These are phyloP conservation scores for Meriones unguiculatus DNA, from an alignment of 2,113 vertebrate species.

Conservation along the genomic window DNA sequence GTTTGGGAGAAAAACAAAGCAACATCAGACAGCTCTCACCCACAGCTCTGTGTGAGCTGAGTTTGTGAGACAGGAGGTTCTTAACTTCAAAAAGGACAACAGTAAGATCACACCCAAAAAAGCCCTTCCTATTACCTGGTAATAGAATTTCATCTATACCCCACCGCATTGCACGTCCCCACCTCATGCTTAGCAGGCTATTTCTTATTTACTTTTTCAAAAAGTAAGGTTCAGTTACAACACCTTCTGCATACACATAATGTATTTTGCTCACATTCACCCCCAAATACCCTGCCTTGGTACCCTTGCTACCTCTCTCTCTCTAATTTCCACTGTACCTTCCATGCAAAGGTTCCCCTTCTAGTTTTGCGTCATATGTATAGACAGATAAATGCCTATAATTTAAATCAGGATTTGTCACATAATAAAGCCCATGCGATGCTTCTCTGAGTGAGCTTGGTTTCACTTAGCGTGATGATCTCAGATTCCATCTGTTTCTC, in stretches of 20 bases:
- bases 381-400: not conserved
- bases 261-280: not conserved
- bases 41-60: not conserved
- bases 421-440: not conserved
- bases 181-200: no score
- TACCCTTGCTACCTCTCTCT: not conserved
- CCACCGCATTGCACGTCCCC: not conserved
- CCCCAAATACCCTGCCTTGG: not conserved
- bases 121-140: not conserved
- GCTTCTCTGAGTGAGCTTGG: not conserved
- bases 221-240: not conserved
- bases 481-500: not conserved
- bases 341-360: not conserved
- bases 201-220: not conserved
- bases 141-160: not conserved
- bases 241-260: no score
- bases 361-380: not conserved
- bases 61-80: not conserved
- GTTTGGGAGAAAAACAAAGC: not conserved
- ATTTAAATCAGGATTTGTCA: not conserved
- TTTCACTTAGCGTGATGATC: not conserved
- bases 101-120: not conserved
- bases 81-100: not conserved
- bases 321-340: not conserved
- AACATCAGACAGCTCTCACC: not conserved